These are phyloP conservation scores for Rallus limicola DNA, from an alignment of 2,113 vertebrate species.

Conservation along the genomic window DNA sequence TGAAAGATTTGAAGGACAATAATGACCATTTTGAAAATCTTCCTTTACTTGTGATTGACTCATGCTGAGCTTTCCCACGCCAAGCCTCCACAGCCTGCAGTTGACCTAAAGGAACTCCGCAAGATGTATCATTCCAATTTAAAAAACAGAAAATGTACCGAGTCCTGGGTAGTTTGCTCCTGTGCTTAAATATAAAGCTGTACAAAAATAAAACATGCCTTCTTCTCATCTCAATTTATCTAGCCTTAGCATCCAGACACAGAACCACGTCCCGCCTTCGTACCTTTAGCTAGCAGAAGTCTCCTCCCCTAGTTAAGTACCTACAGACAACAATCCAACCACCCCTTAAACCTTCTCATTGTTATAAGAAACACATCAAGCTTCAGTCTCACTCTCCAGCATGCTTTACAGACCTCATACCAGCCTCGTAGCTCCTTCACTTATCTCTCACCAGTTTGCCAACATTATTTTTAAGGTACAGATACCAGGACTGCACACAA, in stretches of 20 bases:
- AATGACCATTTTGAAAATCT: neutral
- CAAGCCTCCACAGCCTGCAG: neutral
- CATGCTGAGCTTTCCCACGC: neutral
- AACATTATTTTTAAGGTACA: slow-evolving; percentile 41
- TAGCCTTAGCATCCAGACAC: neutral
- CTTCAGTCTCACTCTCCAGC: neutral
- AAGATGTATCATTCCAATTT: slow-evolving; percentile 36
- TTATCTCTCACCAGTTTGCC: slow-evolving; percentile 42
- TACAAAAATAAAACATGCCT: neutral
- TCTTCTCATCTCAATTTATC: slow-evolving; percentile 3
- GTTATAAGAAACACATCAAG: neutral
- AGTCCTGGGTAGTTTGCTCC: neutral
- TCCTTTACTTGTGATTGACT: neutral
- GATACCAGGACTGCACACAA: slow-evolving; percentile 21
- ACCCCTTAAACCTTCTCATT: neutral
- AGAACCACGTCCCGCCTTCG: neutral
- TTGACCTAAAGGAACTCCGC: neutral
- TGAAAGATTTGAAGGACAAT: neutral
- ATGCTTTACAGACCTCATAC: neutral
- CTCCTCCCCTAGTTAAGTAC: neutral
- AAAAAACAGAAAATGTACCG: slow-evolving; percentile 1
- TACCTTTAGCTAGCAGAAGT: neutral
- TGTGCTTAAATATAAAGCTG: slow-evolving; percentile 24
- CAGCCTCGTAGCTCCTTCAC: neutral
- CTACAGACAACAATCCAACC: neutral